phyloP scores from a whole-genome alignment of 2,797 vertebrate species.

The Serranus cabrilla region DNA sequence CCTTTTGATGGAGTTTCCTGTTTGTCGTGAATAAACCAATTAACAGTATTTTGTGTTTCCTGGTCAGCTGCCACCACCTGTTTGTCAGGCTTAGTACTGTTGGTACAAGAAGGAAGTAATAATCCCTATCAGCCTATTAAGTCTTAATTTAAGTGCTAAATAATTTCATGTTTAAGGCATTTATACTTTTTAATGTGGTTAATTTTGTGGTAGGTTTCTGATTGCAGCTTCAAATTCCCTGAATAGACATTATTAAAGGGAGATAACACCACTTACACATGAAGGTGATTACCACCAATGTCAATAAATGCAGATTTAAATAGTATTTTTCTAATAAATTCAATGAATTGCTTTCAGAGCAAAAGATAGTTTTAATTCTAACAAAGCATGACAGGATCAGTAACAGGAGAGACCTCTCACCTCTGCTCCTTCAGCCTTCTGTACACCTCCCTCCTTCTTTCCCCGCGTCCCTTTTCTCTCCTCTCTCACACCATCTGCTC shows the following conservation, averaged over 20 bases:
- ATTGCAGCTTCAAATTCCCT: not conserved
- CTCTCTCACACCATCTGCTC: constrained; percentile 39
- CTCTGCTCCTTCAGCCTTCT: not conserved
- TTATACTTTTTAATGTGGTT: not conserved
- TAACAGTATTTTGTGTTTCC: constrained; percentile 27
- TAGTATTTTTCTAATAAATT: not conserved
- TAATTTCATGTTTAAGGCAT: not conserved
- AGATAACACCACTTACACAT: not conserved
- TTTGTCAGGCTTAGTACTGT: not conserved
- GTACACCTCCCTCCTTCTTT: not conserved
- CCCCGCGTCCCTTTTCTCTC: not conserved
- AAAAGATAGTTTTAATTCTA: not conserved
- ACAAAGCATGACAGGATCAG: not conserved
- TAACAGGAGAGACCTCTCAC: not conserved
- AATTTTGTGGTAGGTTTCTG: not conserved
- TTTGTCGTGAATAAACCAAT: constrained; percentile 28
- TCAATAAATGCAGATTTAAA: not conserved
- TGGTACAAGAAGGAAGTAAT: not conserved
- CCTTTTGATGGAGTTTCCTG: constrained; percentile 23
- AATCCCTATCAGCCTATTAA: not conserved
- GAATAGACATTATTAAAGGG: not conserved
- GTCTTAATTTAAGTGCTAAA: not conserved
- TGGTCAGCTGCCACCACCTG: not conserved
- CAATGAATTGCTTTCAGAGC: not conserved
- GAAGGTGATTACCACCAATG: not conserved